Conservation (phyloP, 1,140 invertebrate genomes). For the Pogonomyrmex californicus region DNA sequence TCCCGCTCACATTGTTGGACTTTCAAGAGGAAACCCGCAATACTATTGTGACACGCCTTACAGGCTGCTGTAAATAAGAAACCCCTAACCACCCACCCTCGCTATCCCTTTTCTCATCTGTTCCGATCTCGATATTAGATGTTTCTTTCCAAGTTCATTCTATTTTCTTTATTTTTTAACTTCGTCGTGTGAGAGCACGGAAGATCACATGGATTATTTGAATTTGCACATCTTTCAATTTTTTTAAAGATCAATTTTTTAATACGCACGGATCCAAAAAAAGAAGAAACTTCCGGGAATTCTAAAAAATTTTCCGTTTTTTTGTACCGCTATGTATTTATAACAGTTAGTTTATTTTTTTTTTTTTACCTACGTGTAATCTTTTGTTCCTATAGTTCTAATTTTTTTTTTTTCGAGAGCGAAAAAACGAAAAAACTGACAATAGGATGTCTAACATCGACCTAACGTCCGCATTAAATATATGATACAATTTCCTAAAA, state of each 20-base stretch:
- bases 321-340: not conserved
- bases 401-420: not conserved
- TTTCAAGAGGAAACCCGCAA: constrained; percentile 87
- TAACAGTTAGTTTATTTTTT: not conserved
- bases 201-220: not conserved
- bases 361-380: not conserved
- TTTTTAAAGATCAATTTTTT: constrained; percentile 21
- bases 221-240: not conserved
- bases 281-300: not conserved
- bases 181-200: not conserved
- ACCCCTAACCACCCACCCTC: constrained; percentile 48
- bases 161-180: not conserved
- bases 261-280: not conserved
- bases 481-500: not conserved
- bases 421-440: not conserved
- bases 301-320: constrained; percentile 8
- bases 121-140: constrained; percentile 28
- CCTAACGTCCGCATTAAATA: not conserved
- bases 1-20: constrained; percentile 84
- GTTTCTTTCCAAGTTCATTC: constrained; percentile 44
- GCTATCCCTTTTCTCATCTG: constrained; percentile 52
- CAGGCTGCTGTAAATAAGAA: constrained; percentile 82
- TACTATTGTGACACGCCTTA: constrained; percentile 85
- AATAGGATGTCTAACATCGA: not conserved
- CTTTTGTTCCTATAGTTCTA: not conserved